These are phyloP conservation scores for Pimephales promelas DNA, from an alignment of 2,113 vertebrate species.

Conservation along the genomic window DNA sequence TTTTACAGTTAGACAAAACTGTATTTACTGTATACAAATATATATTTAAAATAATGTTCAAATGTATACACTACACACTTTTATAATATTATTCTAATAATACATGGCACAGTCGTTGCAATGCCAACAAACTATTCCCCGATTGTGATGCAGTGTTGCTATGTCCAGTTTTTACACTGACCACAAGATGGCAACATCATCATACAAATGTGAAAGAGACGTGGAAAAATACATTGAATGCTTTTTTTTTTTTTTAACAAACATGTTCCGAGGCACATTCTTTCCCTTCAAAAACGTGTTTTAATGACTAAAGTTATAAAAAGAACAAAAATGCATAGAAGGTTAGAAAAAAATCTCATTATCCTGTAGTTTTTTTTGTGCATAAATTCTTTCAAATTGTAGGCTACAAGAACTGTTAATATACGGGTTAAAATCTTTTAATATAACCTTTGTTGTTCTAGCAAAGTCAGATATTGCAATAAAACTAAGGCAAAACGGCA, in stretches of 20 bases:
- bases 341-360: neutral
- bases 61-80: neutral
- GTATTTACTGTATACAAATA: neutral
- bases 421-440: neutral
- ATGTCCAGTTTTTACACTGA: neutral
- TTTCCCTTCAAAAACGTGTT: neutral
- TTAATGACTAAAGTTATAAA: neutral
- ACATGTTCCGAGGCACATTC: neutral
- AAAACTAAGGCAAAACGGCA: neutral
- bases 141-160: too few relatives aligned
- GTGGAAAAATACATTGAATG: neutral
- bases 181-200: slow-evolving; percentile 42
- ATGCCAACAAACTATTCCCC: neutral
- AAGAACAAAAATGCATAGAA: neutral
- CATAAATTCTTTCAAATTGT: neutral
- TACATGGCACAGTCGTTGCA: neutral
- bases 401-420: neutral
- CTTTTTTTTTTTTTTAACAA: neutral
- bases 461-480: neutral
- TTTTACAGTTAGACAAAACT: neutral
- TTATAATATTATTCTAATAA: neutral
- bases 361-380: neutral
- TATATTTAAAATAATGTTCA: neutral
- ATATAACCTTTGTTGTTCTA: neutral
- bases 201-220: neutral